Base-by-base conservation (phyloP, 2,888 invertebrate genomes). In the Rhodophaea formosa region DNA sequence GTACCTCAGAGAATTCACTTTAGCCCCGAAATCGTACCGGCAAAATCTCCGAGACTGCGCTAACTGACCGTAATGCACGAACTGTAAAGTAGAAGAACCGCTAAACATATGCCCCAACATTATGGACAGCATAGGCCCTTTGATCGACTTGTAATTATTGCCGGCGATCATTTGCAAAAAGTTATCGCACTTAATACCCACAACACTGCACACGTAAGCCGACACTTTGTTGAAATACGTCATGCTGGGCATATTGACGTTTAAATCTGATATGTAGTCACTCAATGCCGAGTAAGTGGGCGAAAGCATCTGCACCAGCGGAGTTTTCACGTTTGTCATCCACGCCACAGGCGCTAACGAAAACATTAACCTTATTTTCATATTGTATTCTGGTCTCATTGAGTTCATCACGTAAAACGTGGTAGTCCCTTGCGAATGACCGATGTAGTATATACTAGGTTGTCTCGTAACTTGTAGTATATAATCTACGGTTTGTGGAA, bases 401-500 rank as follows among this genome's bases (percentile, higher is more conserved):
- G 93, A 88, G 8, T 84, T 81, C 88, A 94, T 84, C 0, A 93
- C 93, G 66, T 89, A 94, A 68, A 93, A 93, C 46, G 79, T 74
- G 0, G 94, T 93, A 0, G 93, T 92, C 0, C 95, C 96, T 85
- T 93, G 93, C 1, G 95, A 95, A 75, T 96, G 95, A 0, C 95
- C 96, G 1, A 95, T 77, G 79, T 95, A 96, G 68, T 92, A 92
- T 0, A 96, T 55, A 49, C 91, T 84, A 0, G 86, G 59, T 39
- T 91, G 81, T 0, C 85, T 83, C 0, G 94, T 94, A 0, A 59
- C 57, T 0, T 76, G 61, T 0, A 93, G 68, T 1, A 93, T 86
- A 68, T 93, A 92, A 69, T 96, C 94, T 8, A 97, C 93, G 86
- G 93, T 94, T 0, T 95, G 94, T 0, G 96, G 94, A 12, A 96